Evolutionary conservation across 2,113 vertebrate species (phyloP).

Genomic region (Takifugu flavidus): DNA sequence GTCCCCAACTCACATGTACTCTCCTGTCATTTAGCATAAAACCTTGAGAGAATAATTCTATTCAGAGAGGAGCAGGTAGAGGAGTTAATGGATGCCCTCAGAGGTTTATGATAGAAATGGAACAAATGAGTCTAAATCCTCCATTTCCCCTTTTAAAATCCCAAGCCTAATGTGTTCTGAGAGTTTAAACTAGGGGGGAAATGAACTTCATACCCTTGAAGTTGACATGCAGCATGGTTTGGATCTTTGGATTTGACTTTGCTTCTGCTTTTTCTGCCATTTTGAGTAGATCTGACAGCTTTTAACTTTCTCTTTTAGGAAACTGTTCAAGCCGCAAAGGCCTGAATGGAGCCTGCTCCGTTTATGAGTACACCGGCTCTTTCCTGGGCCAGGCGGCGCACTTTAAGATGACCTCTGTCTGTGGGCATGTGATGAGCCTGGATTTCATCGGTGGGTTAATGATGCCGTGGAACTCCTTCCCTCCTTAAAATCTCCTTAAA

Average conservation of each 20-base stretch:
- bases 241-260: too few species aligned
- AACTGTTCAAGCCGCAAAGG: slow-evolving; percentile 87
- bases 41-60: slow-evolving; percentile 56
- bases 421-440: slow-evolving; percentile 96
- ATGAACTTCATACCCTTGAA: too few species aligned
- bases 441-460: slow-evolving; percentile 86
- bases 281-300: background rate
- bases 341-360: slow-evolving; percentile 88
- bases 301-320: slow-evolving; percentile 55
- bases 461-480: background rate
- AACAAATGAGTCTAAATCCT: too few species aligned
- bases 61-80: slow-evolving; percentile 13
- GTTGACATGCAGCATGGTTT: too few species aligned
- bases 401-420: slow-evolving; percentile 98
- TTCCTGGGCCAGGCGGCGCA: slow-evolving; percentile 84
- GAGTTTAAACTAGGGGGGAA: too few species aligned
- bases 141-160: too few species aligned
- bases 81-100: background rate
- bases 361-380: slow-evolving; percentile 85
- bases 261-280: too few species aligned
- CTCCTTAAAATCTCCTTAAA: background rate
- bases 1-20: slow-evolving; percentile 12
- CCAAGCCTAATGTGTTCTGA: too few species aligned
- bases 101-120: too few species aligned
- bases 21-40: slow-evolving; percentile 47